Conservation (phyloP, 2,888 invertebrate genomes). For the Nephrotoma flavescens region DNA sequence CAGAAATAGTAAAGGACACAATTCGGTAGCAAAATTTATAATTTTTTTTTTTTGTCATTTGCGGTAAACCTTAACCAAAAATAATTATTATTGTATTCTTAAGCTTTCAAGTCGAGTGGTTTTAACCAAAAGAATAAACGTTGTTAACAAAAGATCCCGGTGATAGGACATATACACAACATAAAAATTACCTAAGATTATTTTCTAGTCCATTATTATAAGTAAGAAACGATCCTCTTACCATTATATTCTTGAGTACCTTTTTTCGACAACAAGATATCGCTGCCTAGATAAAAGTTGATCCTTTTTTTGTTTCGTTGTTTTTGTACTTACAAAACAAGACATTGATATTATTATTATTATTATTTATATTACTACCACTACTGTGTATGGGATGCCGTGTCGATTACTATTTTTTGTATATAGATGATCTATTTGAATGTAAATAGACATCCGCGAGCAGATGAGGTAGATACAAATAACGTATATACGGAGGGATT, state of each 20-base stretch:
- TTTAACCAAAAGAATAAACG: background rate
- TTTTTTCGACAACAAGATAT: background rate
- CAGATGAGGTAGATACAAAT: background rate
- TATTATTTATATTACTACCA: background rate
- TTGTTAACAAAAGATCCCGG: background rate
- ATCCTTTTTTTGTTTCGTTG: background rate
- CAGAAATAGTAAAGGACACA: background rate
- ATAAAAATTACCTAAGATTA: background rate
- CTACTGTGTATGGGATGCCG: background rate
- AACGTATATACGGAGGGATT: background rate
- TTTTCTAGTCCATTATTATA: background rate
- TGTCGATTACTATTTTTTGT: background rate
- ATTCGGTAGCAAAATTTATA: background rate
- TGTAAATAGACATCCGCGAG: background rate
- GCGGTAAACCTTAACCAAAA: background rate
- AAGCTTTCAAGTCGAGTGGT: constrained; percentile 2
- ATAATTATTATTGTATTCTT: background rate
- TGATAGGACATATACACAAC: background rate
- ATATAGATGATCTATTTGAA: background rate
- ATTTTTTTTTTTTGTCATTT: background rate
- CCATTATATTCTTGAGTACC: background rate
- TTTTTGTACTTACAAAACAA: background rate
- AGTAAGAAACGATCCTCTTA: background rate
- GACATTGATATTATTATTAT: background rate
- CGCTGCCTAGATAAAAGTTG: background rate